Base-by-base conservation (phyloP, 2,888 invertebrate species). In the Vannuccia rotundouncinata region DNA sequence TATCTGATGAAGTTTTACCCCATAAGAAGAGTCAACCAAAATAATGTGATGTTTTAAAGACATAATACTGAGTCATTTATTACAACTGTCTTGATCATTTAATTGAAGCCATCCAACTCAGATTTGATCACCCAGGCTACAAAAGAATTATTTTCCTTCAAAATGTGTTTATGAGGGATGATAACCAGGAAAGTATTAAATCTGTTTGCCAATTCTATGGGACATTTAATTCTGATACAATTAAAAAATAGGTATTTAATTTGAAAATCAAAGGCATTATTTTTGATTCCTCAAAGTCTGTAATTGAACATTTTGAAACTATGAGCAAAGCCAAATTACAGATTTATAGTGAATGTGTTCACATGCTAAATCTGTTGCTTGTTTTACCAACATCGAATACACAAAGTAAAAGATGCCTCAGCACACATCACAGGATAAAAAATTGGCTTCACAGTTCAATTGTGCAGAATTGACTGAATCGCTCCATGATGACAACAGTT, bases 71-170 rank as follows among this genome's bases (percentile, higher is more conserved):
- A 66, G 66, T 66, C 5, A 66, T 66, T 66, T 66, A 66, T 66
- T 66, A 66, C 66, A 66, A n/a, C 66, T 66, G 66, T 66, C 66
- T 66, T 66, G 66, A 66, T 66, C 13, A 66, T 66, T n/a, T 66
- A 66, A 66, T 66, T 66, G 66, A 66, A 66, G 66, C 66, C 22
- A 66, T 66, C 22, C 66, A 66, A n/a, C 13, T 66, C 25, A 66
- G 66, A 66, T 66, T 66, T 66, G 66, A 66, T 66, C 66, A 66
- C 13, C 66, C 25, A 66, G 66, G 66, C 5, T 66, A 66, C 66
- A 66, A 66, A 66, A 66, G 5, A 66, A 66, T 66, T 66, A 27
- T 66, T 66, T 66, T 27, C 66, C 66, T 66, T 27, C 2, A 66
- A 66, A 66, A 66, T 66, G 66, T 22, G 66, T 66, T 17, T 22